Percentiles rank a stretch among this genome's conserved stretches.
Evolutionary conservation across 2,113 vertebrate genomes (phyloP).

Genomic region (Elephas maximus): DNA sequence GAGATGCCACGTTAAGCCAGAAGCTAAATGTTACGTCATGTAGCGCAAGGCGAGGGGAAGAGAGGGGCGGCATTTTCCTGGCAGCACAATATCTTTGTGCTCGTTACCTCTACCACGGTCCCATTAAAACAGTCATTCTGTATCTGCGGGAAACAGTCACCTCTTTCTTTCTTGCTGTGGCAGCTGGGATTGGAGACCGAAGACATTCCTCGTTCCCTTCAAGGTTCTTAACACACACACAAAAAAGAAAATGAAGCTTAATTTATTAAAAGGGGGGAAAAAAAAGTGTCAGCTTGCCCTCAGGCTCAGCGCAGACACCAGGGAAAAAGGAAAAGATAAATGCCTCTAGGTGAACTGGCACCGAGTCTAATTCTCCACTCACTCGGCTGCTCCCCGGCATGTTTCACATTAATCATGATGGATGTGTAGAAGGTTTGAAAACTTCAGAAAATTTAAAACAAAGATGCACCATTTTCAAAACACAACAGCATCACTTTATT

Average conservation of each 20-base stretch:
- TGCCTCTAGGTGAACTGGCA: constrained; percentile 87
- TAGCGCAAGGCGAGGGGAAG: constrained; percentile 82
- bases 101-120: constrained; percentile 84
- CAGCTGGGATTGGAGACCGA: constrained; percentile 86
- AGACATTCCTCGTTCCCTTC: constrained; percentile 87
- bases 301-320: constrained; percentile 84
- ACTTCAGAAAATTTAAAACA: constrained; percentile 86
- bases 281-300: constrained; percentile 88
- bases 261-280: constrained; percentile 86
- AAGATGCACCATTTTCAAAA: constrained; percentile 83
- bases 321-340: constrained; percentile 87
- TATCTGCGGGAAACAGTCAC: constrained; percentile 87
- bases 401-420: constrained; percentile 87
- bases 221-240: constrained; percentile 85
- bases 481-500: constrained; percentile 68
- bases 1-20: constrained; percentile 87
- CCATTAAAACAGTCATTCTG: constrained; percentile 88
- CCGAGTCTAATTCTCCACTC: constrained; percentile 84
- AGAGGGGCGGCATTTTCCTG: constrained; percentile 84
- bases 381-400: constrained; percentile 77
- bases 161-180: constrained; percentile 86
- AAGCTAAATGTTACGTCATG: constrained; percentile 91
- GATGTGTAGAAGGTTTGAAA: constrained; percentile 83
- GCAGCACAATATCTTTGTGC: constrained; percentile 84
- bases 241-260: constrained; percentile 82